Conservation (phyloP, 2,113 vertebrate species). For the cat (Felis catus) region DNA sequence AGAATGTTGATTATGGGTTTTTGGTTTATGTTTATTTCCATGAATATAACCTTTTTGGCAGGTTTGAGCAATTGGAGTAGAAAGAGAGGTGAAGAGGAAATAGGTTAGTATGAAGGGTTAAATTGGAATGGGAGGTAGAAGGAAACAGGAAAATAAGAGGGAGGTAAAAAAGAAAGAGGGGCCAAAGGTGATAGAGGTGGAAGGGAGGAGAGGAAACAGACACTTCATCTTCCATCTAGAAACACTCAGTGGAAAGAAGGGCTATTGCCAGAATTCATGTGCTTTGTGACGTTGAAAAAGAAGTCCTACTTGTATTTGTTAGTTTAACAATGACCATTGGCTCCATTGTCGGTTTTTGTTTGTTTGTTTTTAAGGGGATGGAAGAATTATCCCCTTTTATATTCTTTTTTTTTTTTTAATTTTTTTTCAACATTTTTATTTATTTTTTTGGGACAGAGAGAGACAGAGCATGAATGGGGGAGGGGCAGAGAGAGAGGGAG, state of each 20-base stretch:
- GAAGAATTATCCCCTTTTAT: not conserved
- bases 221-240: conserved; percentile 7
- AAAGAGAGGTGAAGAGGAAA: conserved; percentile 37
- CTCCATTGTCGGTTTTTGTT: not conserved
- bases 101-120: conserved; percentile 5
- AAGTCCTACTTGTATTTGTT: conserved; percentile 33
- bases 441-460: too few species aligned
- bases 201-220: conserved; percentile 55
- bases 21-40: conserved; percentile 39
- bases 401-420: not conserved
- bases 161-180: conserved; percentile 27
- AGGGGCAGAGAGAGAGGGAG: too few species aligned
- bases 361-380: conserved; percentile 34
- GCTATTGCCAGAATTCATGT: conserved; percentile 42
- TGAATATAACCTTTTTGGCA: conserved; percentile 40
- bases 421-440: too few species aligned
- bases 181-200: conserved; percentile 5
- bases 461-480: too few species aligned
- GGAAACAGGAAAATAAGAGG: conserved; percentile 49
- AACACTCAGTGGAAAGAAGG: conserved; percentile 36
- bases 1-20: not conserved
- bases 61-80: not conserved
- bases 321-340: not conserved
- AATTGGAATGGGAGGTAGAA: conserved; percentile 38
- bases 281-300: conserved; percentile 18